phyloP scores from a whole-genome alignment of 2,888 invertebrate genomes.

The Colletes collaris region DNA sequence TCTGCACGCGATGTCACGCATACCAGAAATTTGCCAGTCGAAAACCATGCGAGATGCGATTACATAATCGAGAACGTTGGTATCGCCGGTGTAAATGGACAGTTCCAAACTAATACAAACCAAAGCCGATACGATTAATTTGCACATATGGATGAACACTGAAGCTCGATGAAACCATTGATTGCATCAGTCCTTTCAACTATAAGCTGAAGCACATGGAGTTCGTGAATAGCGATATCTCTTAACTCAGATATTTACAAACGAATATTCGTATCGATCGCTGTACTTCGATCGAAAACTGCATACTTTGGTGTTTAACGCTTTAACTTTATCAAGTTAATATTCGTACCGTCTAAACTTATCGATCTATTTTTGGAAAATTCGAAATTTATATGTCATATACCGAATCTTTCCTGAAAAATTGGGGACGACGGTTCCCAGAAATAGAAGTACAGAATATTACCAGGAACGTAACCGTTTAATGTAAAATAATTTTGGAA shows the following conservation, averaged over 20 bases:
- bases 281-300: no score
- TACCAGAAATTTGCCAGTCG: conserved; percentile 1
- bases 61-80: conserved; percentile 12
- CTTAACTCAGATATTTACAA: no score
- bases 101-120: conserved; percentile 10
- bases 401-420: no score
- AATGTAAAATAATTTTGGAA: neutral
- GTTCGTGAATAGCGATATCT: neutral
- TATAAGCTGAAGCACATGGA: conserved; percentile 7
- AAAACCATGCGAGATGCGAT: conserved; percentile 32
- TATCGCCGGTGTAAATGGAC: conserved; percentile 17
- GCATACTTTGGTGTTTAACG: no score
- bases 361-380: no score
- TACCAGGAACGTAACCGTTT: neutral
- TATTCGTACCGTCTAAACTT: no score
- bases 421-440: no score
- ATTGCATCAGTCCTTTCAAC: conserved; percentile 18
- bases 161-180: conserved; percentile 19
- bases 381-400: no score
- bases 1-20: neutral
- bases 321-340: no score
- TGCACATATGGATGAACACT: conserved; percentile 19
- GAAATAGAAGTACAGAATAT: neutral
- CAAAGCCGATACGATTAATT: conserved; percentile 16
- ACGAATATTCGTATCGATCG: no score